These are phyloP conservation scores for Myotis daubentonii DNA, from an alignment of 2,797 vertebrate species.

Conservation along the genomic window DNA sequence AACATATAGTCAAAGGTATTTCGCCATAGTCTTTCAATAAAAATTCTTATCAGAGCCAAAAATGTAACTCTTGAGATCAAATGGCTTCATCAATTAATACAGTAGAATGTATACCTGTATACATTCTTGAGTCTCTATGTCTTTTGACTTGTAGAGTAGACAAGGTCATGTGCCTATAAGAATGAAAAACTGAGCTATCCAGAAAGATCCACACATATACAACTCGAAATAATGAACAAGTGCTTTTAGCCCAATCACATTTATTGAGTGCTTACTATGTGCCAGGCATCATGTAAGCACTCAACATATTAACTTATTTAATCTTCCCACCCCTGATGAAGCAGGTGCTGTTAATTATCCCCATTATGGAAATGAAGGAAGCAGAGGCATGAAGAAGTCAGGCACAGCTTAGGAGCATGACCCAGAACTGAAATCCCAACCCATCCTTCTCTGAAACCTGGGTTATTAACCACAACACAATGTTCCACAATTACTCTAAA, in stretches of 20 bases:
- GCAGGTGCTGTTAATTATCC: neutral
- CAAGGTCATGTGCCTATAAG: neutral
- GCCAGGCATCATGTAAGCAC: neutral
- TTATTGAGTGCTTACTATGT: slow-evolving; percentile 1
- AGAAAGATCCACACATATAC: neutral
- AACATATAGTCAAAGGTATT: neutral
- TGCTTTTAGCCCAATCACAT: neutral
- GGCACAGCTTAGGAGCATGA: neutral
- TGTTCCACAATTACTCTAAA: slow-evolving; percentile 12
- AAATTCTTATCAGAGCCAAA: slow-evolving; percentile 4
- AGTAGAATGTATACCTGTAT: neutral
- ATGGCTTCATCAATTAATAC: slow-evolving; percentile 1
- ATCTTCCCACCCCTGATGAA: neutral
- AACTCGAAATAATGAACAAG: slow-evolving; percentile 28
- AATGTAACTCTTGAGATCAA: neutral
- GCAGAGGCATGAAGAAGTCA: neutral
- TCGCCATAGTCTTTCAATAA: slow-evolving; percentile 3
- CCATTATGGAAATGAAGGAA: slow-evolving; percentile 26
- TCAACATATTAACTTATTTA: slow-evolving; percentile 10
- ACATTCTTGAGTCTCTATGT: neutral
- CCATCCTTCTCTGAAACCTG: slow-evolving; percentile 3
- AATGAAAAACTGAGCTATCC: neutral
- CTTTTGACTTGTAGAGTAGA: neutral
- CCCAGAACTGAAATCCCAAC: slow-evolving; percentile 31
- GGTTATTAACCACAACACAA: neutral